Conservation (phyloP, 1,140 invertebrate genomes). For the Cyclina sinensis region DNA sequence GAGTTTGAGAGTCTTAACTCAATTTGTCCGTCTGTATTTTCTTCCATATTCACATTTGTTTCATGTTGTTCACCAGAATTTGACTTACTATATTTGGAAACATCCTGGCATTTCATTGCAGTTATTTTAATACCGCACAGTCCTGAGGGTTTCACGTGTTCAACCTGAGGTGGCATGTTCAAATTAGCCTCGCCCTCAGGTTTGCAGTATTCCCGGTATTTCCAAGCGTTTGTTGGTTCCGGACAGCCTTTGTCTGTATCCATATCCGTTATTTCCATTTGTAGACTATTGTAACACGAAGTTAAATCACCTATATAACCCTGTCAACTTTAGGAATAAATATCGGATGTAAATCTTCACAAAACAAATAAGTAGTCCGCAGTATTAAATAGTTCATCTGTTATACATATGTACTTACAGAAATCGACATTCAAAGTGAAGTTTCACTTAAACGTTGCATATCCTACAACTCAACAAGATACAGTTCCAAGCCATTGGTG, state of each 20-base stretch:
- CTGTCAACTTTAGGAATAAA: too few relatives aligned
- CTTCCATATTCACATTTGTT: neutral
- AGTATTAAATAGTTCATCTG: too few relatives aligned
- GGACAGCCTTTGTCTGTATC: neutral
- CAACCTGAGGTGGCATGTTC: too few relatives aligned
- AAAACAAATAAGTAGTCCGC: too few relatives aligned
- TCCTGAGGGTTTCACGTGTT: neutral
- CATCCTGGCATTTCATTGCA: neutral
- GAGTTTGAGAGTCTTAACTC: neutral
- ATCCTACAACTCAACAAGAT: constrained; percentile 9
- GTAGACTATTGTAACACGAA: too few relatives aligned
- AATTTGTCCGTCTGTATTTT: neutral
- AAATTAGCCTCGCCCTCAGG: neutral
- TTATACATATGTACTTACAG: too few relatives aligned
- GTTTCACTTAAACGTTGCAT: too few relatives aligned
- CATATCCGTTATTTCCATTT: neutral
- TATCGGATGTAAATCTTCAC: too few relatives aligned
- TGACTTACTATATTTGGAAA: neutral
- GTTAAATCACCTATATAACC: too few relatives aligned
- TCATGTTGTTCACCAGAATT: neutral
- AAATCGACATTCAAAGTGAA: too few relatives aligned
- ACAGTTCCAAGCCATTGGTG: neutral
- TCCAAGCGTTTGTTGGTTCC: neutral
- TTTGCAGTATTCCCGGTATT: neutral
- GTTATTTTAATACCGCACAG: neutral